Base-by-base conservation (phyloP, 2,888 invertebrate genomes). In the Macrophya alboannulata region DNA sequence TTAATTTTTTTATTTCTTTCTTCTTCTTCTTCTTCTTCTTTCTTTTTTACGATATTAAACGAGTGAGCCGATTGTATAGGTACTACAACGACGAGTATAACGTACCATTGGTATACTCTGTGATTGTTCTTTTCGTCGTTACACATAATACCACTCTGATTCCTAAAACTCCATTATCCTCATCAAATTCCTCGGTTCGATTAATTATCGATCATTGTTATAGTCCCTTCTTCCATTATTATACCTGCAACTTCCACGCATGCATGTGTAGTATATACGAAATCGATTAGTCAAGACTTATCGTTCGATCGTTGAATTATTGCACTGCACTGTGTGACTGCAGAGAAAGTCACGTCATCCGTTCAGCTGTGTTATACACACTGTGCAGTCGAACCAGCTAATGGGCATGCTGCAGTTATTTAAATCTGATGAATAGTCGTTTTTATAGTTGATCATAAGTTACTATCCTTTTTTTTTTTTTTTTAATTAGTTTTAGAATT, bases 281-380 rank as follows among this genome's bases (percentile, higher is more conserved):
- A 76, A 25, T 31, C 76, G 76, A 76, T 76, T 76, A 76, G 76
- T 71, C 31, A 17, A 17, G 40, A 40, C 21, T 25, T 76, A 48
- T 48, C 48, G 17, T 76, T n/a, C 76, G 76, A 76, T 76, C 76
- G 3, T 31, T 31, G 21, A 2, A 48, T 12, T 43, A 48, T 12
- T 43, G 76, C 76, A 31, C 31, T 31, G 31, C 31, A 31, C 31
- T 31, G 31, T 31, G n/a, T n/a, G n/a, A n/a, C n/a, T n/a, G 31
- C 31, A 31, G 31, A n/a, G 6, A 25, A 17, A 76, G 76, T 76
- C 48, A 76, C 76, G 76, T 76, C 25, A 76, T 21, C 76, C 76
- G 21, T 31, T 31, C 3, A 31, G 3, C 31, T 31, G 31, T 31
- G 31, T 31, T 2, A 31, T 3, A 31, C 3, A 31, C 31, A 31